Evolutionary conservation across 2,113 vertebrate genomes (phyloP).

Genomic region (Oncorhynchus nerka): DNA sequence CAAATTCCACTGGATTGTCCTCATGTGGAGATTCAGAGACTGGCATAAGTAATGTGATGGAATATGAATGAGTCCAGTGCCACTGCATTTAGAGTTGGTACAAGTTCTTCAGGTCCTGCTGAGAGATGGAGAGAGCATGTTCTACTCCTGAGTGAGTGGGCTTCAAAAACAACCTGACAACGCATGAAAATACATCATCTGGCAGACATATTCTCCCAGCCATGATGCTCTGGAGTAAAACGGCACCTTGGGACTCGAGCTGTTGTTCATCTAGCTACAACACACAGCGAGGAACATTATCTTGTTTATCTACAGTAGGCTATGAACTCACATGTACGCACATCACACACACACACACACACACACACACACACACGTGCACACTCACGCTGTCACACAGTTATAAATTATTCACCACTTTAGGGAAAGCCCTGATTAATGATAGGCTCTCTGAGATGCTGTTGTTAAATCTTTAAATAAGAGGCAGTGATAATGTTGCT

Average conservation of each 20-base stretch:
- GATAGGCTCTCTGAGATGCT: constrained; percentile 9
- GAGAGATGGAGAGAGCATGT: constrained; percentile 24
- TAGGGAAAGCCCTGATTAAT: constrained; percentile 35
- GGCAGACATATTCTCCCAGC: constrained; percentile 42
- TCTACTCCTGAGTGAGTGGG: constrained; percentile 25
- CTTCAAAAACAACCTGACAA: constrained; percentile 57
- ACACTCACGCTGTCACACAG: constrained; percentile 19
- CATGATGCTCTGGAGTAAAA: constrained; percentile 57
- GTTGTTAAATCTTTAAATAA: constrained; percentile 26
- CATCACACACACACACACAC: constrained; percentile 3
- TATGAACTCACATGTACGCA: constrained; percentile 4
- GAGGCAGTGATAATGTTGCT: background rate
- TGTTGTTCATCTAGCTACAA: constrained; percentile 47
- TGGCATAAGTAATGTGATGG: background rate
- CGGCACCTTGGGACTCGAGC: constrained; percentile 55
- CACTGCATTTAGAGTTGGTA: constrained; percentile 26
- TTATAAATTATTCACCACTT: constrained; percentile 37
- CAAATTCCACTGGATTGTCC: background rate
- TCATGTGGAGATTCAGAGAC: constrained; percentile 10
- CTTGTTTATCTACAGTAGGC: constrained; percentile 55
- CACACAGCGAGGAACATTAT: constrained; percentile 51
- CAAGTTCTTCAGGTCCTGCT: constrained; percentile 26
- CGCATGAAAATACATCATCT: constrained; percentile 54
- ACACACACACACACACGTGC: constrained; percentile 13
- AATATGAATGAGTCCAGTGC: background rate